Conservation (phyloP, 2,888 invertebrate species). For the Flabesymbios commensalis region DNA sequence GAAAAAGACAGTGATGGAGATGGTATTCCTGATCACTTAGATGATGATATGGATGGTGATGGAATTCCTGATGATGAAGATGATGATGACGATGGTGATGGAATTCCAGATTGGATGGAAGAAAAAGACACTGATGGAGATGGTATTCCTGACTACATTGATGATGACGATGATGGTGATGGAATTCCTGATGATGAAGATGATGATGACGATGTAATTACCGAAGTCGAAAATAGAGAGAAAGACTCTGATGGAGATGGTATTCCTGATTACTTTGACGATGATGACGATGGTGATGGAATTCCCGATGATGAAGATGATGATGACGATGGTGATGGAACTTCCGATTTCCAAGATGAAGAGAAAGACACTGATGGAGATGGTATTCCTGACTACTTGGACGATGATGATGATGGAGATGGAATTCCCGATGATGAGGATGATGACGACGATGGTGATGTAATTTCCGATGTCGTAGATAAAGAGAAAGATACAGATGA, state of each 20-base stretch:
- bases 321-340: conserved; percentile 30
- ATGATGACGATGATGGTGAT: conserved; percentile 42
- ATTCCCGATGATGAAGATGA: conserved; percentile 39
- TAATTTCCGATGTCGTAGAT: conserved; percentile 50
- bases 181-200: conserved; percentile 28
- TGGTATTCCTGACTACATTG: conserved; percentile 40
- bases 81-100: conserved; percentile 37
- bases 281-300: conserved; percentile 39
- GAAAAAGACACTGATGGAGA: conserved; percentile 37
- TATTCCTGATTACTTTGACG: conserved; percentile 47
- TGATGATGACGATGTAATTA: conserved; percentile 26
- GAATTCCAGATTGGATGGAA: conserved; percentile 32
- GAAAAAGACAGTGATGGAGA: conserved; percentile 41
- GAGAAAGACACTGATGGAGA: conserved; percentile 52
- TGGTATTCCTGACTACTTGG: conserved; percentile 50
- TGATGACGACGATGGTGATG: conserved; percentile 46
- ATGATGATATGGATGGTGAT: conserved; percentile 30
- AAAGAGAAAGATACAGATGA: conserved; percentile 49
- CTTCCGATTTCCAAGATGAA: conserved; percentile 28
- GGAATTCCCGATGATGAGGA: conserved; percentile 40
- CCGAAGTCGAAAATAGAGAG: conserved; percentile 31
- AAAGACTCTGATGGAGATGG: conserved; percentile 49
- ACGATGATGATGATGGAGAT: conserved; percentile 39
- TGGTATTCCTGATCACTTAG: conserved; percentile 42
- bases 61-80: conserved; percentile 38